phyloP scores from a whole-genome alignment of 64 coral and sea anemone genomes.

The Stichodactyla mertensii region DNA sequence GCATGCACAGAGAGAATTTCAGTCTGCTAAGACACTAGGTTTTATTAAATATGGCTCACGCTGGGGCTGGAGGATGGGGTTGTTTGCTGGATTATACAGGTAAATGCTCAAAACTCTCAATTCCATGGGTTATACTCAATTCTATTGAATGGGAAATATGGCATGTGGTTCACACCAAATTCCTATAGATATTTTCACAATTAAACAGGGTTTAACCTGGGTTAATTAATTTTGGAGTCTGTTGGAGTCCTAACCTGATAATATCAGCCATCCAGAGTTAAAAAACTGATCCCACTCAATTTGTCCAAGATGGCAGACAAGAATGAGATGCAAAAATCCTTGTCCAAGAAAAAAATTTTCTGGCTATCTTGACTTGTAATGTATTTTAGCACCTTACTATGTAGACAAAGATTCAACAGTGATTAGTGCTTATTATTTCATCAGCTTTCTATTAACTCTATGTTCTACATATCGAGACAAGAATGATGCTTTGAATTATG shows the following conservation, averaged over 20 bases:
- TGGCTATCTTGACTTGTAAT: background rate
- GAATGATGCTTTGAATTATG: constrained; percentile 78
- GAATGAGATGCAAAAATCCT: too few species aligned
- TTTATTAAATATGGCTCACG: constrained; percentile 61
- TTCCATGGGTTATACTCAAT: background rate
- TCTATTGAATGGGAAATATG: too few species aligned
- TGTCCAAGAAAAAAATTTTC: background rate
- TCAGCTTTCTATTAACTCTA: constrained; percentile 59
- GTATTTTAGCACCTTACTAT: background rate
- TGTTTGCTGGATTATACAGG: constrained; percentile 62
- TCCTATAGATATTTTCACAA: too few species aligned
- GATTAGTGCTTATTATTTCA: background rate
- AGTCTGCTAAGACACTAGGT: constrained; percentile 37
- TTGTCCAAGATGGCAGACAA: too few species aligned
- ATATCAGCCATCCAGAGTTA: too few species aligned
- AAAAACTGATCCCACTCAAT: too few species aligned
- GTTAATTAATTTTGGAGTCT: too few species aligned
- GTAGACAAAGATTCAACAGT: background rate
- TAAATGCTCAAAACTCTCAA: background rate
- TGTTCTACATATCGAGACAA: constrained; percentile 67
- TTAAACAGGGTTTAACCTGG: too few species aligned
- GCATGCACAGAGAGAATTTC: constrained; percentile 59
- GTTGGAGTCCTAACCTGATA: too few species aligned
- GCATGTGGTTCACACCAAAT: too few species aligned
- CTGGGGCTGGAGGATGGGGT: constrained; percentile 63